Base-by-base conservation (phyloP, 1,140 invertebrate species). In the Geopemphigus sp. region DNA sequence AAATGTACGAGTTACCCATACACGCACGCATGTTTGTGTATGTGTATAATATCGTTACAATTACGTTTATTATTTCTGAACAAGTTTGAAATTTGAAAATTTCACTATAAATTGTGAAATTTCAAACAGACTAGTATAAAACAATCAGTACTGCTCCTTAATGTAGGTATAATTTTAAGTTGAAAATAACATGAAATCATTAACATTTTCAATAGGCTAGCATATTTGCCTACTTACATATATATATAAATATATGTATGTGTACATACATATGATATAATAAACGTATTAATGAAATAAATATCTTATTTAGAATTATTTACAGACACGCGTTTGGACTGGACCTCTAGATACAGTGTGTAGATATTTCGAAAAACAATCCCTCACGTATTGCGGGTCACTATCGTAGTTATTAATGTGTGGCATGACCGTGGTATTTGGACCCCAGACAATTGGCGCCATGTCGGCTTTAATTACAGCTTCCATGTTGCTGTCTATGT, bases 401-500 rank as follows among this genome's bases (percentile, higher is more conserved):
- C 17, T 78, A 50, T 78, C 74, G 61, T 8, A 78, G 24, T 63
- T 78, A 50, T 63, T 47, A 6, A 59, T 26, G 39, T 63, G 57
- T 2, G 74, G 74, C 17, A 78, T 19, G 8, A 78, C 74, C 0
- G 74, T 63, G 3, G 74, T 61, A 29, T 78, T 78, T 24, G 74
- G 74, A 63, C 74, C 74, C 74, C 74, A 78, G 2, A 78, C 74
- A 47, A 78, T 78, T 17, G 74, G 74, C 8, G 74, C 74, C 57
- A 78, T 63, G 47, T 78, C 74, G 17, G 74, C 74, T 61, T 78
- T 78, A 3, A 78, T 78, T n/a, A 78, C 74, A 47, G 74, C 74
- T 78, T 78, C 74, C 74, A 78, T 78, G 22, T 78, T 78, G n/a
- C 56, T 78, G 39, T 78, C 74, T 47, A 78, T 78, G 50, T 78